Base-by-base conservation (phyloP, 2,888 invertebrate species). In the Cerastis leucographa region DNA sequence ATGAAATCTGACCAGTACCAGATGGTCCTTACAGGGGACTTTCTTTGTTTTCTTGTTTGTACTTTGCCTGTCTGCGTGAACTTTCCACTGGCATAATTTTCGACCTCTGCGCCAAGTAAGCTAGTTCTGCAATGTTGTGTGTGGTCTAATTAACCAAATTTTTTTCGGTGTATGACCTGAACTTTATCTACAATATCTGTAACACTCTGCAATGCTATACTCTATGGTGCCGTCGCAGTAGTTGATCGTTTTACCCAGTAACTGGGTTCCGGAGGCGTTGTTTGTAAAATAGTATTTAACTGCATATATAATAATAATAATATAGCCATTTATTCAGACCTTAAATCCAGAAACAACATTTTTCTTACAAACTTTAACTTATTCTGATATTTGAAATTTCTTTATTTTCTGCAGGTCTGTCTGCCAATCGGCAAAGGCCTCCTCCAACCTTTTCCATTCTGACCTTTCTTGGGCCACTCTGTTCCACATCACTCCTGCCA, bases 71-170 rank as follows among this genome's bases (percentile, higher is more conserved):
- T 29, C 17, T 2, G 25, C 8, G 17, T 56, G 25, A 25, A 25
- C 14, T 25, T 25, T 25, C 17, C 14, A 25, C 0, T 62, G 40
- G 22, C 0, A 22, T 12, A 40, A 22, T 62, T 40, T 2, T 1
- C 9, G 35, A 9, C 19, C 17, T 29, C 29, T 14, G 17, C 19
- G 9, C 19, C 19, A 4, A n/a, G 11, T 11, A 6, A 22, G 9
- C 9, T 35, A 62, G 62, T 40, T 71, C 67, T 71, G n/a, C 17
- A 25, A 4, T 42, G 25, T 51, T 67, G 12, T 49, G 74, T 80
- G 67, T 81, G 62, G 51, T 64, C 62, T 67, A 25, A 35, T 44
- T 22, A 6, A 8, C 8, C 65, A 19, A 19, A 44, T 7, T 66
- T 46, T 46, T n/a, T 49, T 5, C 2, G 19, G 25, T 19, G 25